Evolutionary conservation across 2,888 invertebrate species (phyloP).

Genomic region (Brenthis daphne): DNA sequence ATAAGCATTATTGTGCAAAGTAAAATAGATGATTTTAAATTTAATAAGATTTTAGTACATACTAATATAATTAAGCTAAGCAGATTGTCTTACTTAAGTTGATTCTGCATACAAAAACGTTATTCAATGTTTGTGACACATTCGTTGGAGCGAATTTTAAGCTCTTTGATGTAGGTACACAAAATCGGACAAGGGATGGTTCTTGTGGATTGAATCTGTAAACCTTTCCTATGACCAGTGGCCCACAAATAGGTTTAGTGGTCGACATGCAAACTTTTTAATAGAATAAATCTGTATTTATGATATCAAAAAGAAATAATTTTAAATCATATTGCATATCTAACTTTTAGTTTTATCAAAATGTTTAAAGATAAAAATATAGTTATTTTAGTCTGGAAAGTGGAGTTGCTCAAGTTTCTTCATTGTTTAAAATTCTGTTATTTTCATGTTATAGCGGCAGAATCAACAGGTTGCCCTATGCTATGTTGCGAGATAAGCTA

Average conservation of each 20-base stretch:
- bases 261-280: not conserved
- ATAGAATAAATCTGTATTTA: not conserved
- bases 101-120: slow-evolving; percentile 25
- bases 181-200: slow-evolving; percentile 36
- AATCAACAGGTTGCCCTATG: slow-evolving; percentile 39
- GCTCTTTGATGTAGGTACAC: slow-evolving; percentile 34
- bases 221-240: slow-evolving; percentile 26
- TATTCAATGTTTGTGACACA: slow-evolving; percentile 25
- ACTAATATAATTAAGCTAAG: too few species aligned
- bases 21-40: too few species aligned
- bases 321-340: not conserved
- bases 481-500: slow-evolving; percentile 33
- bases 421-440: slow-evolving; percentile 40
- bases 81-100: too few species aligned
- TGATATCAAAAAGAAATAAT: not conserved
- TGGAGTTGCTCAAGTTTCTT: slow-evolving; percentile 36
- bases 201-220: slow-evolving; percentile 29
- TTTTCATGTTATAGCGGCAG: slow-evolving; percentile 34
- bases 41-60: too few species aligned
- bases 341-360: not conserved
- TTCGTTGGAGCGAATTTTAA: slow-evolving; percentile 36
- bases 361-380: slow-evolving; percentile 10
- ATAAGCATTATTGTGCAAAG: too few species aligned
- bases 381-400: slow-evolving; percentile 25
- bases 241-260: slow-evolving; percentile 21